phyloP scores from a whole-genome alignment of 2,113 vertebrate genomes.

The Genyomyrus donnyi region DNA sequence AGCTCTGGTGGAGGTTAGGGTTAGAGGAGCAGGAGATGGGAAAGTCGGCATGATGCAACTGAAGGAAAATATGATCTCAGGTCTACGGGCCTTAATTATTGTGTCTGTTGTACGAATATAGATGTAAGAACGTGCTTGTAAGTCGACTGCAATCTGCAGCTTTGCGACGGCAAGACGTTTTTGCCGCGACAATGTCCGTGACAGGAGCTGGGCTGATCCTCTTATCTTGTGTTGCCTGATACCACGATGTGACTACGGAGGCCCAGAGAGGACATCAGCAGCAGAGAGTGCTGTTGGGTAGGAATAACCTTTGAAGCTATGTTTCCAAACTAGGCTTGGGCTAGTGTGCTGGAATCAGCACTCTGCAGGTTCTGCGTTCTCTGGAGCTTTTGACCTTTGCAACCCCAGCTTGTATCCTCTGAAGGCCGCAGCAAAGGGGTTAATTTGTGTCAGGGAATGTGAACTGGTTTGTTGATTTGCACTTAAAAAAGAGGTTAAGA shows the following conservation, averaged over 20 bases:
- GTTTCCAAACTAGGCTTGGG: conserved; percentile 23
- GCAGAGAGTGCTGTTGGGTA: conserved; percentile 23
- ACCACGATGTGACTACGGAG: not conserved
- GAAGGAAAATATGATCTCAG: not conserved
- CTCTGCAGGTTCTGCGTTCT: conserved; percentile 8
- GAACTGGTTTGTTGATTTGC: not conserved
- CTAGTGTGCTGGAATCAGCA: conserved; percentile 22
- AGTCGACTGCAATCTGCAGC: not conserved
- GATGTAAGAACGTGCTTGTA: not conserved
- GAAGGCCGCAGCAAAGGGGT: not conserved
- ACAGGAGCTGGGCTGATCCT: not conserved
- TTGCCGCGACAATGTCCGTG: not conserved
- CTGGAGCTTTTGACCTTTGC: not conserved
- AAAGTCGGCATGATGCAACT: conserved; percentile 6
- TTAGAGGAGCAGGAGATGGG: not conserved
- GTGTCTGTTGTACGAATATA: not conserved
- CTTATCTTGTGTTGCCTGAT: not conserved
- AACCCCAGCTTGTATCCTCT: not conserved
- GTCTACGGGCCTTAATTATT: not conserved
- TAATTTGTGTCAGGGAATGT: not conserved
- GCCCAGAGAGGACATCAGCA: not conserved
- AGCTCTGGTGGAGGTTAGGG: not conserved
- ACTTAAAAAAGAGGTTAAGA: not conserved
- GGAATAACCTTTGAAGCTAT: conserved; percentile 23
- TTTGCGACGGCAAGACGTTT: not conserved